phyloP scores from a whole-genome alignment of 2,888 invertebrate species.

The Choreutis nemorana region DNA sequence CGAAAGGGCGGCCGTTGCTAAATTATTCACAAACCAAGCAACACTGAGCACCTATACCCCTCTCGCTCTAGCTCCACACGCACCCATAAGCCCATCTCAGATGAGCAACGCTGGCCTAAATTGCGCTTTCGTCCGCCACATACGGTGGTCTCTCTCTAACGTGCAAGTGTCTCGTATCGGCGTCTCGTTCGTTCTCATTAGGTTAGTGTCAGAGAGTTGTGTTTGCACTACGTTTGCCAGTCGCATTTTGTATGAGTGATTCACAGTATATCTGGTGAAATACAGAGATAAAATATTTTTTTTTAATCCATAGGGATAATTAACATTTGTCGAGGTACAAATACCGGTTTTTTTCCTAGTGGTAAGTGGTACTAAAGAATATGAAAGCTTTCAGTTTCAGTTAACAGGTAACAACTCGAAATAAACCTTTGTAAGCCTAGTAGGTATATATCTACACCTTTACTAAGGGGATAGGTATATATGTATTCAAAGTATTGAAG shows the following conservation, averaged over 20 bases:
- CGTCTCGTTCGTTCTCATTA: constrained; percentile 55
- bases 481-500: too few relatives aligned
- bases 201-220: constrained; percentile 51
- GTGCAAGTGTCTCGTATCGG: constrained; percentile 14
- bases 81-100: constrained; percentile 19
- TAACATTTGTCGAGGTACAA: too few relatives aligned
- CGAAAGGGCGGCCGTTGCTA: constrained; percentile 54
- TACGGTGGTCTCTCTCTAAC: constrained; percentile 31
- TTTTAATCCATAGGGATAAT: not conserved
- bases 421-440: too few relatives aligned
- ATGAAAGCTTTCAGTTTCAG: too few relatives aligned
- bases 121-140: constrained; percentile 61
- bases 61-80: constrained; percentile 20
- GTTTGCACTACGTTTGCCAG: constrained; percentile 60
- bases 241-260: constrained; percentile 36
- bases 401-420: too few relatives aligned
- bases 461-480: too few relatives aligned
- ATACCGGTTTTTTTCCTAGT: too few relatives aligned
- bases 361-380: too few relatives aligned
- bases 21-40: constrained; percentile 53
- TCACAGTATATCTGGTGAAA: constrained; percentile 21
- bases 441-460: too few relatives aligned
- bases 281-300: not conserved
- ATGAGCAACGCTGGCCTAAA: constrained; percentile 24
- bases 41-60: constrained; percentile 40